A percentile compares a stretch with the other conserved stretches of the same genome.
Evolutionary conservation across 1,140 invertebrate species (phyloP).

Genomic region (Drosophila sturtevanti): DNA sequence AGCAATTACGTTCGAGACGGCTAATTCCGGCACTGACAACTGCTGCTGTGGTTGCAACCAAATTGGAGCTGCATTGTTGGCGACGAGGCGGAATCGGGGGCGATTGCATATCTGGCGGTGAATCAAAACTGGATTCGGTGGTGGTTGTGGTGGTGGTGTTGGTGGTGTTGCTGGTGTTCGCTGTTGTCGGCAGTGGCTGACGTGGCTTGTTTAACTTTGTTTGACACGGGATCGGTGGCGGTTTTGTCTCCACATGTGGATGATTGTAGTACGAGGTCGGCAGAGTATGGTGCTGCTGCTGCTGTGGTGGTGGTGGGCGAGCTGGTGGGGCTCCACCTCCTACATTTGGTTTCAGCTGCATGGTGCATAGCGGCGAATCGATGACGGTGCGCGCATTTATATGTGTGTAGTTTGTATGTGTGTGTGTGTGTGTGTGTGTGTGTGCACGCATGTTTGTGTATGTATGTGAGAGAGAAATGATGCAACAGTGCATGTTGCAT

Average conservation of each 20-base stretch:
- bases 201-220: slow-evolving; percentile 36
- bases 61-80: slow-evolving; percentile 62
- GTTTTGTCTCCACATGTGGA: slow-evolving; percentile 53
- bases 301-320: slow-evolving; percentile 66
- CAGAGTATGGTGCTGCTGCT: slow-evolving; percentile 15
- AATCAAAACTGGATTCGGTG: slow-evolving; percentile 70
- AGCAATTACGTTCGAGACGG: slow-evolving; percentile 73
- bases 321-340: slow-evolving; percentile 56
- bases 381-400: slow-evolving; percentile 20
- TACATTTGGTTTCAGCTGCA: slow-evolving; percentile 76
- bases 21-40: slow-evolving; percentile 73
- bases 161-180: too few relatives aligned
- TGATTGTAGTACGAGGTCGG: slow-evolving; percentile 73
- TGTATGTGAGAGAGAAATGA: slow-evolving; percentile 46
- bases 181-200: slow-evolving; percentile 24
- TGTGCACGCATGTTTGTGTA: slow-evolving; percentile 20
- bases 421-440: slow-evolving; percentile 29
- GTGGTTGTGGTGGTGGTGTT: too few relatives aligned
- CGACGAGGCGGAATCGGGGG: slow-evolving; percentile 77
- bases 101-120: slow-evolving; percentile 76
- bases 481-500: slow-evolving; percentile 25
- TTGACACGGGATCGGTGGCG: slow-evolving; percentile 46
- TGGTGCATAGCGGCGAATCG: slow-evolving; percentile 22
- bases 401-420: slow-evolving; percentile 10
- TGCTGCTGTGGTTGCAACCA: slow-evolving; percentile 70